Evolutionary conservation across 2,113 vertebrate species (phyloP).

Genomic region (Polypterus bichir): DNA sequence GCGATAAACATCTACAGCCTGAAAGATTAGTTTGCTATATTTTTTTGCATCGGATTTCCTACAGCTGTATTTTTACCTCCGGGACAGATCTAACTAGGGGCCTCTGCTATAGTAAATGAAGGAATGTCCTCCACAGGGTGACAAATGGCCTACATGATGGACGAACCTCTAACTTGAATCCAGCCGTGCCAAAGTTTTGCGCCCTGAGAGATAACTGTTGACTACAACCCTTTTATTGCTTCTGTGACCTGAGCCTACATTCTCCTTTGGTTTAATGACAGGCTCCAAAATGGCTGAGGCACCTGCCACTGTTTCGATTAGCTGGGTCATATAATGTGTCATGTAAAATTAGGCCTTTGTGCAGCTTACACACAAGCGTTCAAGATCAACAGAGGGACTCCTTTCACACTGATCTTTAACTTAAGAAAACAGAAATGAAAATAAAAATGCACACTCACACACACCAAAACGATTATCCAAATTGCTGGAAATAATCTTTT

Average conservation of each 20-base stretch:
- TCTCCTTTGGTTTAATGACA: constrained; percentile 3
- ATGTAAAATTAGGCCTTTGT: too few species aligned
- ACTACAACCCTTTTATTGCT: constrained; percentile 6
- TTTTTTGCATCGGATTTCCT: constrained; percentile 24
- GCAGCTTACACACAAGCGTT: too few species aligned
- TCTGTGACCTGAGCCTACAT: constrained; percentile 5
- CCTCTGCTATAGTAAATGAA: constrained; percentile 26
- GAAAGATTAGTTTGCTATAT: constrained; percentile 25
- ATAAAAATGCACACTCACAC: too few species aligned
- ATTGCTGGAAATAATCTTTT: too few species aligned
- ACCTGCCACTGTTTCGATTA: neutral
- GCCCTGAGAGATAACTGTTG: constrained; percentile 14
- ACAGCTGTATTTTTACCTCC: constrained; percentile 20
- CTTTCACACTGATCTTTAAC: too few species aligned
- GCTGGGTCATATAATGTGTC: neutral
- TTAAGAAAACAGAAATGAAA: too few species aligned
- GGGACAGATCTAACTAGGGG: constrained; percentile 13
- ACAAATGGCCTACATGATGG: constrained; percentile 5
- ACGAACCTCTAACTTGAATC: constrained; percentile 13
- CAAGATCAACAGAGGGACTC: too few species aligned
- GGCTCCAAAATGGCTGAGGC: neutral
- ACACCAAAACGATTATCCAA: too few species aligned
- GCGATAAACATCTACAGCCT: constrained; percentile 5
- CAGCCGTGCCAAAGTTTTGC: constrained; percentile 12
- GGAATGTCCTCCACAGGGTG: constrained; percentile 11